Evolutionary conservation across 2,797 vertebrate species (phyloP), one percentile per base, ranked within the genome.

Genomic region (Brachyalestes nurse): DNA sequence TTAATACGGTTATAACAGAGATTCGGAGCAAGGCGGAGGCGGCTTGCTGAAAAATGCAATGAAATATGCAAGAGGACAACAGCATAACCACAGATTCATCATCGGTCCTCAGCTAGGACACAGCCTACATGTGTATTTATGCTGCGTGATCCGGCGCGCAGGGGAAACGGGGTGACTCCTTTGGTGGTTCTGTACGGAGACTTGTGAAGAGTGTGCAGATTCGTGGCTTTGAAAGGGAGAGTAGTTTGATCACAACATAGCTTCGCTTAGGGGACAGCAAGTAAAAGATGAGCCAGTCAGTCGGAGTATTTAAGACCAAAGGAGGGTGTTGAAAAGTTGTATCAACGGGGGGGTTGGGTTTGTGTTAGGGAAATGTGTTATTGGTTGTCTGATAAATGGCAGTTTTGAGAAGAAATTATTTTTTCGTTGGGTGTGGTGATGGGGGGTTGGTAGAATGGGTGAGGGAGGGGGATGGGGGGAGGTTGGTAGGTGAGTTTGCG

Each of bases 1-100:
- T 90, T 86, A 84, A 90, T 90, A 79, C 28, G 16, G 6, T 78
- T 82, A 47, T 90, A 85, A 38, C n/a, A 61, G 79, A 61, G 83
- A 75, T 64, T 88, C 84, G 4, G 10, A 84, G 77, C 57, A 70
- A 38, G 86, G 78, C 83, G 80, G 79, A 60, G 82, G 81, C 75
- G 61, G 84, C 61, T 72, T 72, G 84, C 79, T 75, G 19, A 72
- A 72, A 75, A 75, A 76, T 76, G 42, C 16, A 58, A 74, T 83
- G 49, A 58, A 79, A 80, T 75, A 81, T 38, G 73, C 16, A 66
- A 58, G 78, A 73, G 28, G 87, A 89, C 88, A 67, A 75, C 57
- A 79, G 81, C 77, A 72, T 79, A 84, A 72, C 67, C 42, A 72
- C 75, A 72, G 81, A 83, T 85, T 76, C 79, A 74, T 86, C 82